Base-by-base conservation (phyloP, 2,113 vertebrate genomes). In the Baryphthengus martii region DNA sequence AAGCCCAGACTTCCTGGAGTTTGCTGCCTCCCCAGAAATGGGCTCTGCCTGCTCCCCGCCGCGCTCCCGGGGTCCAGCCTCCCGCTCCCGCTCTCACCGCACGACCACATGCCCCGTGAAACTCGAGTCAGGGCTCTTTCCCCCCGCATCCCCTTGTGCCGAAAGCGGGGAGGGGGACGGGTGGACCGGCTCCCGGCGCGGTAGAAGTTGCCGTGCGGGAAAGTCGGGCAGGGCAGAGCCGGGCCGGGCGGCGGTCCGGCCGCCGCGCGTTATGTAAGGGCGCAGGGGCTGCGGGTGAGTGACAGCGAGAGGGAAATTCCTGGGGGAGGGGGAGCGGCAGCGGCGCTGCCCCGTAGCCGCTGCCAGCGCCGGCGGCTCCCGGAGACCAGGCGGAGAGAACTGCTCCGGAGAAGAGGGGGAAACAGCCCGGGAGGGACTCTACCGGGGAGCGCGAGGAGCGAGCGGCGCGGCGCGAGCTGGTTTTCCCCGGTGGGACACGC, bases 251-350 rank as follows among this genome's bases (percentile, higher is more conserved):
- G 39, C 66, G 8, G 87, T 84, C 91, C 92, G 96, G 93, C 94
- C 86, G 90, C 96, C 77, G 70, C 42, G 92, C 84, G 88, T 98
- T 97, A 97, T 96, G 89, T 98, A 98, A 98, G 92, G 94, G 88
- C 96, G 89, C 93, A 76, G 91, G 79, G 96, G 95, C 97, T 93
- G 92, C 94, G 20, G 83, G 56, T 95, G 97, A 88, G 92, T 95
- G 97, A 97, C 98, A 89, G 63, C 53, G 96, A 95, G 97, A 97
- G 96, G 95, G 96, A 97, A 94, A 96, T 97, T 98, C 95, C 96
- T 93, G 70, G 91, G 94, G 96, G 96, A 92, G 97, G 96, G 95
- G 96, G 90, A 85, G 94, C 42, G 42, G 96, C 29, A 93, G 88
- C 93, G 80, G 74, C 88, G 94, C 88, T 97, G 91, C 94, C 91